These are phyloP conservation scores for Camponotus pennsylvanicus DNA, from an alignment of 1,140 invertebrate species.

Conservation along the genomic window DNA sequence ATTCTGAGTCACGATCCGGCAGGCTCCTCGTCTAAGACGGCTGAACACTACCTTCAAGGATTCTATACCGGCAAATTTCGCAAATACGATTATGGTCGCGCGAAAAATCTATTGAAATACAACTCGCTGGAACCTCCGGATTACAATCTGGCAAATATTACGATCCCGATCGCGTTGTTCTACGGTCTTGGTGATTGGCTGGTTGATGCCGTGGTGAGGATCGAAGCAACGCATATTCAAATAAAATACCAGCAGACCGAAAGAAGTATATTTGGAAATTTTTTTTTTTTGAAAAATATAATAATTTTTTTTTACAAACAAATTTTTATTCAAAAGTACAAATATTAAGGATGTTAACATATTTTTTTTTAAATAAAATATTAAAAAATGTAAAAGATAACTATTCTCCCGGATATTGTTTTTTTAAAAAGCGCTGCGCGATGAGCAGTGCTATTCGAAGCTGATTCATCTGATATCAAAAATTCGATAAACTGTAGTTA, in stretches of 20 bases:
- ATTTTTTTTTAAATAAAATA: too few species aligned
- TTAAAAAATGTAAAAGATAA: too few species aligned
- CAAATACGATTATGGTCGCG: slow-evolving; percentile 89
- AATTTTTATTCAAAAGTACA: too few species aligned
- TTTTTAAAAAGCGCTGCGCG: too few species aligned
- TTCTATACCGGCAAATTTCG: slow-evolving; percentile 88
- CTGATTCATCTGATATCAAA: too few species aligned
- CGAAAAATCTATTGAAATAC: slow-evolving; percentile 87
- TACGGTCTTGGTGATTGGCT: slow-evolving; percentile 92
- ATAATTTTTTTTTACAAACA: too few species aligned
- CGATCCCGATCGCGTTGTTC: slow-evolving; percentile 90
- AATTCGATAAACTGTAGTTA: too few species aligned
- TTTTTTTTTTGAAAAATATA: too few species aligned
- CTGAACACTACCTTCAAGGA: slow-evolving; percentile 90
- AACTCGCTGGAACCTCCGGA: slow-evolving; percentile 88
- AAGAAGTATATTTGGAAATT: too few species aligned
- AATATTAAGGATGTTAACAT: too few species aligned
- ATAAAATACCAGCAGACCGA: not conserved
- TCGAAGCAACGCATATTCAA: not conserved
- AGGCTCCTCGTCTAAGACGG: slow-evolving; percentile 91
- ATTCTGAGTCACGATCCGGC: slow-evolving; percentile 92
- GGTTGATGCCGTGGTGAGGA: slow-evolving; percentile 86
- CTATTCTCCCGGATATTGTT: too few species aligned
- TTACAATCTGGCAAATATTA: slow-evolving; percentile 89
- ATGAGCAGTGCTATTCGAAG: too few species aligned